Percentiles rank a stretch among this genome's conserved stretches.
Conservation (phyloP, 1,140 invertebrate species). For the Gonatopus flavifemur region DNA sequence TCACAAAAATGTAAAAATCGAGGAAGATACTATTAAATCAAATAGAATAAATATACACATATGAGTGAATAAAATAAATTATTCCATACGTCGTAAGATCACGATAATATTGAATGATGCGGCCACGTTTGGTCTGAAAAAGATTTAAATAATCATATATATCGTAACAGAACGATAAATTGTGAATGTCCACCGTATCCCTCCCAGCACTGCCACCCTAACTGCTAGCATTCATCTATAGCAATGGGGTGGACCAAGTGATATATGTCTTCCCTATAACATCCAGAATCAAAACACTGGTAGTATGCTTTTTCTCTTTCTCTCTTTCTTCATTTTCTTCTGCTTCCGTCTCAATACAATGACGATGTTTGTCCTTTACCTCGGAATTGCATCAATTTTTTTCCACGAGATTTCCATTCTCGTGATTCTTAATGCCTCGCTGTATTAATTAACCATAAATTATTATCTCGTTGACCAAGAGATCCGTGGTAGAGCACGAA, state of each 20-base stretch:
- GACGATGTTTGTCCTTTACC: conserved; percentile 33
- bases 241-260: conserved; percentile 41
- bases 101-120: conserved; percentile 15
- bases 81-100: too few species aligned
- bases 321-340: too few species aligned
- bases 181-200: conserved; percentile 22
- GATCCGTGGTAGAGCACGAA: too few species aligned
- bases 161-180: conserved; percentile 32
- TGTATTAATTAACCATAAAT: too few species aligned
- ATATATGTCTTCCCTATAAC: conserved; percentile 51
- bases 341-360: conserved; percentile 15
- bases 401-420: neutral
- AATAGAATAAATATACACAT: too few species aligned
- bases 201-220: conserved; percentile 32
- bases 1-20: neutral
- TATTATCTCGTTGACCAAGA: too few species aligned
- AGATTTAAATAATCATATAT: conserved; percentile 44
- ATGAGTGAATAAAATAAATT: too few species aligned
- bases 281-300: conserved; percentile 48
- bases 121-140: conserved; percentile 12
- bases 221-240: conserved; percentile 39
- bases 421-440: too few species aligned
- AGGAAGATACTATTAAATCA: neutral
- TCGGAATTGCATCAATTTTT: neutral
- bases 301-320: too few species aligned